phyloP scores from a whole-genome alignment of 37 sponge, comb jelly and placozoan genomes.

The Theonella swinhoei region DNA sequence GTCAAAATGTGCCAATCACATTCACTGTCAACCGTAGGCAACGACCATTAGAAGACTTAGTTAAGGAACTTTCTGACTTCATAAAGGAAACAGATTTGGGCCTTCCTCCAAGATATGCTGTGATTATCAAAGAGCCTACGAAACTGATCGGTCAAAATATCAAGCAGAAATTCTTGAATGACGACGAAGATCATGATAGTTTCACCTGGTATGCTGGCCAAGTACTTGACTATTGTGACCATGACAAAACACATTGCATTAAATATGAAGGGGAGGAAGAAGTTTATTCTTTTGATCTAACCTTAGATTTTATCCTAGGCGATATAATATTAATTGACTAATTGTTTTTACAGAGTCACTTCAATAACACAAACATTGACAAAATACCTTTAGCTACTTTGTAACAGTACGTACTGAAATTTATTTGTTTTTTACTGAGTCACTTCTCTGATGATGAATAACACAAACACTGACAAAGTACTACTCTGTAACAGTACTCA shows the following conservation, averaged over 20 bases:
- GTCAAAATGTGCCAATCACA: constrained; percentile 22
- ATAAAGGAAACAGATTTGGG: neutral
- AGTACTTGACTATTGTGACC: constrained; percentile 6
- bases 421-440: no score
- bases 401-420: no score
- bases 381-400: no score
- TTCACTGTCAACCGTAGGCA: constrained; percentile 26
- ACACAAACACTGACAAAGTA: no score
- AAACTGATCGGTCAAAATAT: constrained; percentile 14
- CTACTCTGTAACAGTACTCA: neutral
- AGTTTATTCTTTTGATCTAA: constrained; percentile 29
- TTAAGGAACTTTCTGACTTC: constrained; percentile 21
- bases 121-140: neutral
- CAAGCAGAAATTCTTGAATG: constrained; percentile 15
- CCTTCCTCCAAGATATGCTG: neutral
- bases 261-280: constrained; percentile 30
- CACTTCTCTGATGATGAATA: no score
- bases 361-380: no score
- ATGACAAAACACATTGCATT: constrained; percentile 6
- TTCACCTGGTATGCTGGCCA: constrained; percentile 11
- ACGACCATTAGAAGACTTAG: constrained; percentile 28
- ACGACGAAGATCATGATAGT: neutral
- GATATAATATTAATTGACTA: neutral
- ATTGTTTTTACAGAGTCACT: no score
- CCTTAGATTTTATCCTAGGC: neutral